These are phyloP conservation scores for Oreochromis mossambicus DNA, from an alignment of 2,797 vertebrate species.

Conservation along the genomic window DNA sequence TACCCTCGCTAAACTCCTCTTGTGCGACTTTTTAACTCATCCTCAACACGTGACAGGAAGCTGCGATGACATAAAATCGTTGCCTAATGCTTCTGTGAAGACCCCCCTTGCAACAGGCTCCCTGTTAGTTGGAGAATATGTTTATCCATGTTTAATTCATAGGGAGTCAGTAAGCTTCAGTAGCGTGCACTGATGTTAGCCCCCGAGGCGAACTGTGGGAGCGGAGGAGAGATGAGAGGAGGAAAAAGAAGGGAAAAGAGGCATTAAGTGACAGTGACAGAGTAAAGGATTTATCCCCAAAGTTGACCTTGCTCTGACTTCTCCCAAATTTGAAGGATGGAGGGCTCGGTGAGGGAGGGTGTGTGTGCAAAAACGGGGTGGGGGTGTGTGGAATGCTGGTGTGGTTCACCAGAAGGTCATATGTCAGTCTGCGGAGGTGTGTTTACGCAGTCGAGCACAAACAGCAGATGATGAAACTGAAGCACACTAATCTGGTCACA, in stretches of 20 bases:
- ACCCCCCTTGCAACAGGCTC: conserved; percentile 13
- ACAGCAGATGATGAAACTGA: background rate
- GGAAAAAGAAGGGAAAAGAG: background rate
- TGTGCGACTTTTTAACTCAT: background rate
- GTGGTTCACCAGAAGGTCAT: conserved; percentile 53
- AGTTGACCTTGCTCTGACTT: conserved; percentile 58
- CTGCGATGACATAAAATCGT: conserved; percentile 13
- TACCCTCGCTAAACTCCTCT: background rate
- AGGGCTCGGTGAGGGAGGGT: background rate
- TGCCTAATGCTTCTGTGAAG: conserved; percentile 10
- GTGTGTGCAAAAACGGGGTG: background rate
- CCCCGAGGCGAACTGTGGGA: conserved; percentile 43
- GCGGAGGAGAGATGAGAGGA: conserved; percentile 35
- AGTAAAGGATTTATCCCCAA: conserved; percentile 36
- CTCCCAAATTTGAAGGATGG: conserved; percentile 21
- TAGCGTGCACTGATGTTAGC: conserved; percentile 42
- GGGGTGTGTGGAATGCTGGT: background rate
- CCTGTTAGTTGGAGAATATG: conserved; percentile 46
- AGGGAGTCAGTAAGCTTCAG: conserved; percentile 41
- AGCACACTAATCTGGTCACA: background rate
- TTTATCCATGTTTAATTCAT: conserved; percentile 71
- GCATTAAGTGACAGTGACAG: conserved; percentile 56
- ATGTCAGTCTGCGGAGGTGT: conserved; percentile 25
- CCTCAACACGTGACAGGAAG: background rate
- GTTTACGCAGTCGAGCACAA: background rate